Percentiles rank a stretch among this genome's conserved stretches.
Evolutionary conservation across 2,113 vertebrate genomes (phyloP).

Genomic region (Phrynocephalus versicolor): DNA sequence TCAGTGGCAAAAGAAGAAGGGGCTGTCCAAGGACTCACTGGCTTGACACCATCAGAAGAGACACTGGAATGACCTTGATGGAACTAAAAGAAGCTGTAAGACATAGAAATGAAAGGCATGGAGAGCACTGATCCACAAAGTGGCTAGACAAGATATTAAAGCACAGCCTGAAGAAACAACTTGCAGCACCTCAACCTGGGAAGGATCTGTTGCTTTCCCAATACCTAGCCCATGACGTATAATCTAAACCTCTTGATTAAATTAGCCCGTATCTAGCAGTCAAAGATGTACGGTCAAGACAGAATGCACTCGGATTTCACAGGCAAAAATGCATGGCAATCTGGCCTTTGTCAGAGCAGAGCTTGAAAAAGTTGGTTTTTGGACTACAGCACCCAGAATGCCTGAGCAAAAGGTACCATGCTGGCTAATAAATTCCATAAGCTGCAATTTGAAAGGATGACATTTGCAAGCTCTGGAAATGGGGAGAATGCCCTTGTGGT

Average conservation of each 20-base stretch:
- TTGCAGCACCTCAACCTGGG: background rate
- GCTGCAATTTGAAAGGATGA: background rate
- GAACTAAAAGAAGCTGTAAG: too few species aligned
- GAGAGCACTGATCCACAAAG: too few species aligned
- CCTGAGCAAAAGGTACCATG: too few species aligned
- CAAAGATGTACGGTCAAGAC: background rate
- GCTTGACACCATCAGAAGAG: too few species aligned
- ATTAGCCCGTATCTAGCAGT: background rate
- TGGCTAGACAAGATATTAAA: too few species aligned
- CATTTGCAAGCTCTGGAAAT: background rate
- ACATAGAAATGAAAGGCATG: too few species aligned
- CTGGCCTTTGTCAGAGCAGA: conserved; percentile 23
- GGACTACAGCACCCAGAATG: too few species aligned
- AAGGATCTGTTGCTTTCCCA: background rate
- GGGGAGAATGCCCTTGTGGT: background rate
- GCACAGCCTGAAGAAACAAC: background rate
- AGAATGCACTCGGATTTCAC: conserved; percentile 12
- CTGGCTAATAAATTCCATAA: background rate
- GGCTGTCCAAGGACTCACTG: too few species aligned
- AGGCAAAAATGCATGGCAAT: conserved; percentile 14
- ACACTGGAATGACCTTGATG: too few species aligned
- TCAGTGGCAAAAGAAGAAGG: too few species aligned
- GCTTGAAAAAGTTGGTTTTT: too few species aligned
- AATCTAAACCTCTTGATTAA: too few species aligned
- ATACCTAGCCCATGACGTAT: background rate